Evolutionary conservation across 1,140 invertebrate species (phyloP), one percentile per base, ranked within the genome.

Genomic region (Argopecten irradians): DNA sequence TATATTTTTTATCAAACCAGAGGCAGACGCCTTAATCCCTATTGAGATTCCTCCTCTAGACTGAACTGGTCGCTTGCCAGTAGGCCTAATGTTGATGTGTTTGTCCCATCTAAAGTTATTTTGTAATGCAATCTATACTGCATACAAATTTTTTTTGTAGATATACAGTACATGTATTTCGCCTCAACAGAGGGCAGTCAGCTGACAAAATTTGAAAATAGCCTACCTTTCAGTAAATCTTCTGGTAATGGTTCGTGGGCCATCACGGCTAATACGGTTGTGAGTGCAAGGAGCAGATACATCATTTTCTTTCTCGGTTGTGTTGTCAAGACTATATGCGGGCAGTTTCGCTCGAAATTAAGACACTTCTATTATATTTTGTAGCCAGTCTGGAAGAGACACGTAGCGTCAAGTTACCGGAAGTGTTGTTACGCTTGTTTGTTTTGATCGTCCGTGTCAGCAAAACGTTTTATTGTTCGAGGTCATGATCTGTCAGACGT

Each of bases 351-450:
- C n/a, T n/a, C n/a, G 22, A 28, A n/a, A 55, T 55, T 13, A 71
- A 71, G n/a, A 71, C n/a, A 71, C 22, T 3, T 71, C 28, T 46
- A 46, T 46, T 13, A 86, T 0, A 36, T 83, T 41, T n/a, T 9
- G 35, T 39, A 22, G 83, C 33, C 19, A 13, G 9, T 55, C 39
- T 19, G 22, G 19, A 28, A 35, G n/a, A 32, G 82, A 39, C 83
- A 55, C 84, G 35, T 36, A 34, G 88, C 90, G 89, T 90, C 88
- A 19, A 83, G 41, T n/a, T 28, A 35, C 88, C 88, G 87, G 88
- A 91, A 91, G 82, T 88, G 90, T 91, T 90, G 88, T 87, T 84
- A 91, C 28, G 28, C 55, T 28, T 19, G 28, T 28, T 71, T 71
- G 5, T n/a, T 22, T 71, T 71, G 5, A 1, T 22, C 55, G n/a